phyloP scores from a whole-genome alignment of 37 sponge, comb jelly and placozoan species.

The Spongia lamella region DNA sequence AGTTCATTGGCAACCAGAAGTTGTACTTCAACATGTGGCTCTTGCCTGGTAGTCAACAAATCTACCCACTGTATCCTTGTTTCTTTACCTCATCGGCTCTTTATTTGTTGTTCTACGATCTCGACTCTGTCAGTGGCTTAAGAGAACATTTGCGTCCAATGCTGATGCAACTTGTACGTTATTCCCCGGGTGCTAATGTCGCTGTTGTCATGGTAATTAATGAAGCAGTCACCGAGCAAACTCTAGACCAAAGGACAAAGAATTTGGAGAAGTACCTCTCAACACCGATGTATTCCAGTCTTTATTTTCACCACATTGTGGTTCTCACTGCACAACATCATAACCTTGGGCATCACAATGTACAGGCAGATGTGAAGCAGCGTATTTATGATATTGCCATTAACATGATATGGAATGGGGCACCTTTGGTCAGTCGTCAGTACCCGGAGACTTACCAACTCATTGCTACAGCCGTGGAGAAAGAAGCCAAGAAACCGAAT shows the following conservation, averaged over 20 bases:
- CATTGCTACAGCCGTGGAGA: constrained; percentile 38
- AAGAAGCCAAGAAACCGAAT: constrained; percentile 5
- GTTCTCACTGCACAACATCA: constrained; percentile 27
- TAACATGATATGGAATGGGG: constrained; percentile 42
- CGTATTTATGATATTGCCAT: constrained; percentile 64
- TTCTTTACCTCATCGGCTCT: constrained; percentile 67
- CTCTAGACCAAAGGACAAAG: constrained; percentile 17
- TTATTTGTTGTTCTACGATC: constrained; percentile 66
- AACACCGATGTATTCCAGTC: constrained; percentile 23
- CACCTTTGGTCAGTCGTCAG: constrained; percentile 8
- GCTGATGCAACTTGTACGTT: constrained; percentile 39
- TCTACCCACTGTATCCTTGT: constrained; percentile 57
- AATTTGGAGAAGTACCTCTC: constrained; percentile 23
- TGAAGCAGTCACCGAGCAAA: constrained; percentile 32
- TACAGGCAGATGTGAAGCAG: constrained; percentile 51
- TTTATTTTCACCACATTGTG: constrained; percentile 47
- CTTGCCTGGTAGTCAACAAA: constrained; percentile 36
- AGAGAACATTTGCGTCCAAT: constrained; percentile 60
- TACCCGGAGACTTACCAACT: constrained; percentile 70
- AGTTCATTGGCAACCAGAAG: constrained; percentile 35
- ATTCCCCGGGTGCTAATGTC: constrained; percentile 60
- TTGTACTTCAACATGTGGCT: constrained; percentile 73
- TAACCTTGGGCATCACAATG: constrained; percentile 17
- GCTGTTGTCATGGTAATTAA: constrained; percentile 37
- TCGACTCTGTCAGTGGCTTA: constrained; percentile 34